These are phyloP conservation scores for Gobiocypris rarus DNA, from an alignment of 2,113 vertebrate species.

Conservation along the genomic window DNA sequence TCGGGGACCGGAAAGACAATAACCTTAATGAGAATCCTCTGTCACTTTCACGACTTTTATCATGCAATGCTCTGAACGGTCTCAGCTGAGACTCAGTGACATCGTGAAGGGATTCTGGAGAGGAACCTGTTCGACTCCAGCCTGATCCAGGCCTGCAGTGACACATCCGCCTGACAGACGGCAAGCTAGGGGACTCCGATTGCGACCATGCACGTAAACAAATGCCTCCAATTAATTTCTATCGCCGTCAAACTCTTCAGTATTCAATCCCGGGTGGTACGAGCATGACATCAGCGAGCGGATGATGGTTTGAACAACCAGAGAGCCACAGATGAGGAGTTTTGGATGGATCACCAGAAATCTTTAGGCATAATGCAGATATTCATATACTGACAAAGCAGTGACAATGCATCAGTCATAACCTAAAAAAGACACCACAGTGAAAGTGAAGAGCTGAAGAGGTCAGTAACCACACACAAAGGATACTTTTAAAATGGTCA, in stretches of 20 bases:
- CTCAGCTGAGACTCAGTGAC: background rate
- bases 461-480: background rate
- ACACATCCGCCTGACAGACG: conserved; percentile 12
- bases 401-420: background rate
- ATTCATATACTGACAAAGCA: background rate
- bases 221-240: conserved; percentile 43
- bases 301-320: conserved; percentile 2
- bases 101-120: conserved; percentile 28
- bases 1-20: conserved; percentile 17
- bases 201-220: conserved; percentile 28
- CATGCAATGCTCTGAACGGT: background rate
- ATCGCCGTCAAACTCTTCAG: conserved; percentile 4
- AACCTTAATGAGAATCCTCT: conserved; percentile 37
- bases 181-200: background rate
- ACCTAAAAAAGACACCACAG: background rate
- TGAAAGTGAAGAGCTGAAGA: background rate
- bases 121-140: conserved; percentile 27
- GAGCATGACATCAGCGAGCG: background rate
- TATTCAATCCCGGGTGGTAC: background rate
- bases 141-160: background rate
- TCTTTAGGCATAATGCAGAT: conserved; percentile 18
- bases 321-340: background rate
- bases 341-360: conserved; percentile 17
- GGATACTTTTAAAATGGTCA: background rate
- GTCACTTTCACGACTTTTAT: conserved; percentile 4